Percentiles rank a stretch among this genome's conserved stretches.
phyloP scores from a whole-genome alignment of 1,140 invertebrate species.

The Drosophila athabasca region DNA sequence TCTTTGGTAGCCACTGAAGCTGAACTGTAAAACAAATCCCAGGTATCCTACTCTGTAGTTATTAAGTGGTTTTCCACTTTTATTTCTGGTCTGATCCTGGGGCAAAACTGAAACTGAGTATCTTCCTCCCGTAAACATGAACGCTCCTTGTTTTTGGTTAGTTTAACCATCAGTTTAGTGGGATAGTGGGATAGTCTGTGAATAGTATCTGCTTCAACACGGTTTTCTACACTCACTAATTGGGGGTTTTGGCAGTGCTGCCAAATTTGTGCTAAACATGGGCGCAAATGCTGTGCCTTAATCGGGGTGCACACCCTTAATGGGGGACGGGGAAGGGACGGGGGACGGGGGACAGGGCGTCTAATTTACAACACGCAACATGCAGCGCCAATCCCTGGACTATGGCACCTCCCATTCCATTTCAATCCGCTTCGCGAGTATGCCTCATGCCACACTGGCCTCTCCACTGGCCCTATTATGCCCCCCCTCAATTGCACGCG shows the following conservation, averaged over 20 bases:
- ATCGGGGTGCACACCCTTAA: constrained; percentile 14
- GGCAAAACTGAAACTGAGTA: no score
- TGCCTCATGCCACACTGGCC: neutral
- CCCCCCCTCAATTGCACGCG: constrained; percentile 43
- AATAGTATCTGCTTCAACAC: neutral
- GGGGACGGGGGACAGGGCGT: constrained; percentile 6
- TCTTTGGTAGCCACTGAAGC: neutral
- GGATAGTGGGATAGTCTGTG: no score
- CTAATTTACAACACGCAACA: constrained; percentile 76
- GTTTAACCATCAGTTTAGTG: no score
- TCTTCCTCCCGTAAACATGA: no score
- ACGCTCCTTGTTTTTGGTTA: no score
- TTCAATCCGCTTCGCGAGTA: no score
- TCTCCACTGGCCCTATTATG: neutral
- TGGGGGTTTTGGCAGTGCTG: constrained; percentile 33
- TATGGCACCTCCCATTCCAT: neutral
- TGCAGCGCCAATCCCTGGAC: constrained; percentile 20
- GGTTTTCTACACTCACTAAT: constrained; percentile 31
- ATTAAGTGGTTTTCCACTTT: no score
- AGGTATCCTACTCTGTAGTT: no score
- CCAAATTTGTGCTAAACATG: constrained; percentile 50
- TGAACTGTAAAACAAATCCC: no score
- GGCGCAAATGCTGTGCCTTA: constrained; percentile 38
- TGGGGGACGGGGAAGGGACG: constrained; percentile 6
- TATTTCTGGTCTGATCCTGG: no score